phyloP scores from a whole-genome alignment of 2,113 vertebrate species.

The Syngnathus floridae region DNA sequence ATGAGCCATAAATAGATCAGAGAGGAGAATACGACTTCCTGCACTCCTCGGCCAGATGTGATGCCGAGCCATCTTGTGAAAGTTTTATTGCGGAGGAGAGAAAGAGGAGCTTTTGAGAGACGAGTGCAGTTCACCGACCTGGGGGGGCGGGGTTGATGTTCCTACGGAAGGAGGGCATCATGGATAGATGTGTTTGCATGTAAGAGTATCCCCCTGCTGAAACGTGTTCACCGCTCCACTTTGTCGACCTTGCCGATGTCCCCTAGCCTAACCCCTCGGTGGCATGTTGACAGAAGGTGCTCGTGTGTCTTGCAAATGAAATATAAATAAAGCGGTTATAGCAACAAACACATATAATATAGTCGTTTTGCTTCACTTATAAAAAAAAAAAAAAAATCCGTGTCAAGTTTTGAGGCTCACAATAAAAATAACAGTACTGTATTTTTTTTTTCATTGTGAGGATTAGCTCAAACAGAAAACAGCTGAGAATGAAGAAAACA shows the following conservation, averaged over 20 bases:
- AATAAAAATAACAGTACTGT: no score
- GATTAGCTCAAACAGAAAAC: no score
- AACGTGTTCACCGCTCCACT: slow-evolving; percentile 65
- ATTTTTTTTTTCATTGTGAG: no score
- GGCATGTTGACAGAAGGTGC: slow-evolving; percentile 36
- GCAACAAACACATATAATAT: neutral
- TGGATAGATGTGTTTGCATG: slow-evolving; percentile 18
- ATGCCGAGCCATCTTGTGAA: slow-evolving; percentile 38
- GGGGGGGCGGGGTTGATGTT: slow-evolving; percentile 5
- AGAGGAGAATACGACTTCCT: slow-evolving; percentile 18
- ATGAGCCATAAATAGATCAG: slow-evolving; percentile 35
- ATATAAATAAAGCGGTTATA: slow-evolving; percentile 21
- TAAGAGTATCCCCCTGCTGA: slow-evolving; percentile 53
- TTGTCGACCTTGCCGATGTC: slow-evolving; percentile 55
- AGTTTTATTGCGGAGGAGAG: slow-evolving; percentile 22
- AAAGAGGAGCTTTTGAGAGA: slow-evolving; percentile 13
- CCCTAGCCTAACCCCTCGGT: slow-evolving; percentile 36
- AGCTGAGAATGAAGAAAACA: no score
- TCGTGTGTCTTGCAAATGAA: slow-evolving; percentile 27
- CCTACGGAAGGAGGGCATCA: neutral
- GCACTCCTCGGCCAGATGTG: slow-evolving; percentile 25
- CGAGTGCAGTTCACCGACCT: slow-evolving; percentile 6
- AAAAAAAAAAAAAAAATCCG: no score
- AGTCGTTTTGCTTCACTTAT: neutral
- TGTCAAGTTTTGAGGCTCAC: no score